Percentiles rank a stretch among this genome's conserved stretches.
These are phyloP conservation scores for Aelia acuminata DNA, from an alignment of 2,888 invertebrate genomes.

Conservation along the genomic window DNA sequence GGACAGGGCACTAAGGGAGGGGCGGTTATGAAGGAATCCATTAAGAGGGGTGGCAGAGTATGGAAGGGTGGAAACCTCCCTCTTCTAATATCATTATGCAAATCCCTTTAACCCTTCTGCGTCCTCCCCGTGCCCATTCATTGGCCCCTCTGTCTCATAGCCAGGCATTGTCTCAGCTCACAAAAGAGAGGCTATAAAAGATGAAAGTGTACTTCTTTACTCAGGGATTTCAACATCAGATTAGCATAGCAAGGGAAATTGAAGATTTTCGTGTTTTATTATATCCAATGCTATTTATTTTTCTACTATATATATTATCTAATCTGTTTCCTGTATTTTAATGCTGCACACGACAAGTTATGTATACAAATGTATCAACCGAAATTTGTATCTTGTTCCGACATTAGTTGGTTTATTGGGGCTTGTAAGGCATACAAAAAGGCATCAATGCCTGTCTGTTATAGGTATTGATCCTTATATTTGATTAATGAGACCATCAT, in stretches of 20 bases:
- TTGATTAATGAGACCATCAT: too few relatives aligned
- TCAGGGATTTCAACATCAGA: background rate
- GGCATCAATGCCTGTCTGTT: too few relatives aligned
- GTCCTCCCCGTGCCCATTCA: slow-evolving; percentile 43
- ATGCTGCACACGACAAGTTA: too few relatives aligned
- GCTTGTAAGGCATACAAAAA: background rate
- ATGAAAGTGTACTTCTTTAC: background rate
- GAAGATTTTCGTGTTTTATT: background rate
- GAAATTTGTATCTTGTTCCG: too few relatives aligned
- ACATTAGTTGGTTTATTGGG: too few relatives aligned
- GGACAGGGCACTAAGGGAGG: background rate
- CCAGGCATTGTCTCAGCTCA: background rate
- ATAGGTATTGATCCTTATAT: too few relatives aligned
- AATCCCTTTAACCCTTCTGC: slow-evolving; percentile 52
- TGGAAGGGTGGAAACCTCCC: slow-evolving; percentile 1
- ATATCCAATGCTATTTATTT: background rate
- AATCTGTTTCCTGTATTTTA: too few relatives aligned
- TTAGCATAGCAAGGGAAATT: background rate
- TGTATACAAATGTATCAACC: too few relatives aligned
- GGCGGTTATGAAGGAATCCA: background rate
- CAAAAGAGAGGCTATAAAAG: background rate
- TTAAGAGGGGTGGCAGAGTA: background rate
- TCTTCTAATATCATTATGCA: slow-evolving; percentile 48
- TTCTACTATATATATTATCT: too few relatives aligned
- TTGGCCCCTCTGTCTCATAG: background rate